phyloP scores from a whole-genome alignment of 2,888 invertebrate genomes.

The Pollenia labialis region DNA sequence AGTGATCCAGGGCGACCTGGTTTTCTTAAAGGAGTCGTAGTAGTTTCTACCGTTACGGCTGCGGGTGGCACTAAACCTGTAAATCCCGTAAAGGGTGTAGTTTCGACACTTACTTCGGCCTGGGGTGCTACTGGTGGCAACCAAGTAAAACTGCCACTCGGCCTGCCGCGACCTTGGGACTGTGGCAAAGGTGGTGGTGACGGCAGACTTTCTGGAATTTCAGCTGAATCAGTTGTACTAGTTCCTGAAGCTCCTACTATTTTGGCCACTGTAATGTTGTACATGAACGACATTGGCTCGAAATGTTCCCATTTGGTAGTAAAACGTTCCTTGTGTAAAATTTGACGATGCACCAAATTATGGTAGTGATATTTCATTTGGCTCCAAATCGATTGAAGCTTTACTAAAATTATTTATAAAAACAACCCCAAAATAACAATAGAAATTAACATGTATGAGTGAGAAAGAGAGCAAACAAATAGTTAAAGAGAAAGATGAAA shows the following conservation, averaged over 20 bases:
- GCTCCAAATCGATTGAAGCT: conserved; percentile 82
- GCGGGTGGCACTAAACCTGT: conserved; percentile 82
- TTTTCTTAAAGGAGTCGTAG: conserved; percentile 79
- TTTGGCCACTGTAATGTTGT: conserved; percentile 81
- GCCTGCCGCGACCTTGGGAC: conserved; percentile 80
- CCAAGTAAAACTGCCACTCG: conserved; percentile 82
- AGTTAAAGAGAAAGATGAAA: conserved; percentile 12
- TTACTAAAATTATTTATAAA: conserved; percentile 74
- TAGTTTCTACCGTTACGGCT: conserved; percentile 79
- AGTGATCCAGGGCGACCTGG: conserved; percentile 81
- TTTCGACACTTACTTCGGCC: conserved; percentile 71
- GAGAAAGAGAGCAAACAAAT: conserved; percentile 41
- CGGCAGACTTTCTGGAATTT: conserved; percentile 61
- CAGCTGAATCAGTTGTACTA: conserved; percentile 43
- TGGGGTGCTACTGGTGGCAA: conserved; percentile 76
- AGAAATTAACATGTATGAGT: background rate
- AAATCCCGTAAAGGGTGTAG: conserved; percentile 78
- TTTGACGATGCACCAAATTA: conserved; percentile 81
- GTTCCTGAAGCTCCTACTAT: conserved; percentile 79
- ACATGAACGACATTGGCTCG: conserved; percentile 82
- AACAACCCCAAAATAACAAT: conserved; percentile 3
- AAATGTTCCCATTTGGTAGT: conserved; percentile 82
- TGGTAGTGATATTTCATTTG: conserved; percentile 82
- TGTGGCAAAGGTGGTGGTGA: conserved; percentile 75
- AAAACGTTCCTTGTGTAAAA: conserved; percentile 81